Base-by-base conservation (phyloP, 2,888 invertebrate species). In the Rutpela maculata region DNA sequence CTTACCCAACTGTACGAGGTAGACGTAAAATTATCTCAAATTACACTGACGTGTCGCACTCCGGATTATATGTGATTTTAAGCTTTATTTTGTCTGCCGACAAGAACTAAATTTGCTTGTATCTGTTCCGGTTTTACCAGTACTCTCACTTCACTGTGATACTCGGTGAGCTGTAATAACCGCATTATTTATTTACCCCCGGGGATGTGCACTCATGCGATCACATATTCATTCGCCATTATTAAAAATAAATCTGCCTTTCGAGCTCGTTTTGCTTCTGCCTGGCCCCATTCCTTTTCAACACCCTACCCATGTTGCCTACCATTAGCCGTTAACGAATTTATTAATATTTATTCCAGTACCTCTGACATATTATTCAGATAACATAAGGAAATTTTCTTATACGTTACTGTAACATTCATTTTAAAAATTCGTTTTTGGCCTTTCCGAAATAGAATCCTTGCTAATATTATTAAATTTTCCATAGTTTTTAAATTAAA, bases 161-260 rank as follows among this genome's bases (percentile, higher is more conserved):
- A 87, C 84, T 86, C 87, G 86, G 85, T 84, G 88, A 88, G 85
- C 87, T 87, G 89, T 89, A 88, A 89, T 89, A 89, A 89, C 87
- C 88, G 88, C 88, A 88, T 89, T 89, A 89, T 89, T 89, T 89
- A 89, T 89, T 89, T 89, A 88, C 88, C 88, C 87, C 81, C 84
- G 83, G 85, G 84, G 85, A 85, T 85, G 86, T 84, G 85, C 87
- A 84, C 84, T 86, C 87, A 86, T 86, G 87, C 86, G 86, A 83
- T 76, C 74, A 60, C 75, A 82, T 86, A 86, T 87, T 87, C 87
- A 86, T 87, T 85, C 87, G 87, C 88, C 88, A 88, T 88, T 88
- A 88, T 88, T 88, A 88, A 88, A 88, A 88, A 88, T 88, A 88
- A 88, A 88, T 88, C 88, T 87, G 86, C 84, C 84, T 85, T 82